phyloP scores from a whole-genome alignment of 2,888 invertebrate genomes.

The Lasioglossum malachurum region DNA sequence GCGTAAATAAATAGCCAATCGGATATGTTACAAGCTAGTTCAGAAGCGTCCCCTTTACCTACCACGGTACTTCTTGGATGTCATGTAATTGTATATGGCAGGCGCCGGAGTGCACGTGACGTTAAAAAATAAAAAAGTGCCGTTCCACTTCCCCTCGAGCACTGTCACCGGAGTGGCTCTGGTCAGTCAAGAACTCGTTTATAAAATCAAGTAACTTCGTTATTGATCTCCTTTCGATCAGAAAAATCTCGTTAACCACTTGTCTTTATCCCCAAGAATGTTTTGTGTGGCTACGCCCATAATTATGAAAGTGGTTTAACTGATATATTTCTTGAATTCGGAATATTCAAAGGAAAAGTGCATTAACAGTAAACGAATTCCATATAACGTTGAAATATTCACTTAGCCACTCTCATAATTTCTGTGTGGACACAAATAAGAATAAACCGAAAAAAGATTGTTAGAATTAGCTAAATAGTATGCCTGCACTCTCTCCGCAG shows the following conservation, averaged over 20 bases:
- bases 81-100: constrained; percentile 6
- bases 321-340: too few relatives aligned
- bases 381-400: too few relatives aligned
- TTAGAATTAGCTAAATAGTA: not conserved
- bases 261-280: too few relatives aligned
- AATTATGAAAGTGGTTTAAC: too few relatives aligned
- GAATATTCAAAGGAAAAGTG: too few relatives aligned
- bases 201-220: not conserved
- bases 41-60: not conserved
- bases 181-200: not conserved
- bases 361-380: too few relatives aligned
- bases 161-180: not conserved
- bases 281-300: too few relatives aligned
- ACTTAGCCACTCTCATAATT: too few relatives aligned
- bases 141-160: not conserved
- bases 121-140: not conserved
- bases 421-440: not conserved
- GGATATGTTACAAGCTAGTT: constrained; percentile 3
- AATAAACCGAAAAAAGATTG: not conserved
- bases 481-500: not conserved
- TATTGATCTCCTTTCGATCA: not conserved
- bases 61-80: constrained; percentile 2
- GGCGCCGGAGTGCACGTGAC: not conserved
- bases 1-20: not conserved
- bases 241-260: not conserved